Conservation (phyloP, 2,113 vertebrate species). For the Corapipo altera region DNA sequence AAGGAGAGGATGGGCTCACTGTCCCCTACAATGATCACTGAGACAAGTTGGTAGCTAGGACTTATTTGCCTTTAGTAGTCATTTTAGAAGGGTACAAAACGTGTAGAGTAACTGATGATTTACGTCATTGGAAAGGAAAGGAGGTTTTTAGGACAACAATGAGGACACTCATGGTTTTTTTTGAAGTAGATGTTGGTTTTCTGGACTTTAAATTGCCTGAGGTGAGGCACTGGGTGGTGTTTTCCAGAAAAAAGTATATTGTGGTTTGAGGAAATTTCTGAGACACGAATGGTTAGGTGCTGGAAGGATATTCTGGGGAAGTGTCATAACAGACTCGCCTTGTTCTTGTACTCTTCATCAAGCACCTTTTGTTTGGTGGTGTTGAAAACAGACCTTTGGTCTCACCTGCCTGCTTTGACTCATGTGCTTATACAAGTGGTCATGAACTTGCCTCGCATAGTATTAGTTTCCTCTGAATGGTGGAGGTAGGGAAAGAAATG, state of each 20-base stretch:
- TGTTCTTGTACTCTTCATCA: background rate
- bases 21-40: background rate
- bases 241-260: background rate
- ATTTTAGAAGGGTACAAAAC: background rate
- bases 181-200: background rate
- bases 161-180: background rate
- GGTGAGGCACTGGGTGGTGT: background rate
- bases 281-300: background rate
- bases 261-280: rapidly evolving
- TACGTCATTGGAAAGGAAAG: background rate
- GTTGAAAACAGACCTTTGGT: background rate
- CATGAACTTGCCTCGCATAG: background rate
- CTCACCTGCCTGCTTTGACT: background rate
- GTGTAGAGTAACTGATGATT: background rate
- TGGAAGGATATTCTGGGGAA: background rate
- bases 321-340: background rate
- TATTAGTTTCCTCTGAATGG: background rate
- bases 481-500: background rate
- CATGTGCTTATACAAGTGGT: background rate
- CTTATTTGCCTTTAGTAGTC: background rate
- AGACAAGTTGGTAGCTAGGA: background rate
- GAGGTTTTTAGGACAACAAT: background rate
- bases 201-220: background rate
- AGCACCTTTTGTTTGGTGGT: background rate
- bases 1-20: background rate